Base-by-base conservation (phyloP, 35 echinoderm and acorn worm genomes). In the Ophioderma brevispina region DNA sequence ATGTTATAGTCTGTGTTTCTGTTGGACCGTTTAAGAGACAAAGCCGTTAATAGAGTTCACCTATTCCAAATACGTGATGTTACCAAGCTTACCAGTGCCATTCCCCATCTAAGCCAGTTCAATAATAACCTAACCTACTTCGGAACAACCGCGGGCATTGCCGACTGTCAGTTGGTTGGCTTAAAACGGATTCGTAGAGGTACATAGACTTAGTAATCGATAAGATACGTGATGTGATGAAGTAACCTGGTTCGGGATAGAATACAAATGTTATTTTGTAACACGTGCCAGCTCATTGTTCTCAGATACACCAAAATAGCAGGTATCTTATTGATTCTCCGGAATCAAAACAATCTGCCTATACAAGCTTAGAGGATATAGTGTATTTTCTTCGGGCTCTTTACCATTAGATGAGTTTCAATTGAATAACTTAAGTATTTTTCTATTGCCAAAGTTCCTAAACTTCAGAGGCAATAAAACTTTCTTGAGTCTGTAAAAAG, bases 261-360 rank as follows among this genome's bases (percentile, higher is more conserved):
- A 70, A 70, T 70, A 70, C 59, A 70, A 70, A 70, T 70, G 59
- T 70, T 70, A 70, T 70, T 70, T 70, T 70, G 59, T 25, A 70
- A 25, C 59, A 70, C 59, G 59, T 70, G 59, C 59, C 59, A 30
- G 5, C 10, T 18, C 23, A 15, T 70, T 70, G 59, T 70, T 70
- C 59, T 70, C 28, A 25, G 15, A 25, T 70, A 25, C 59, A 70
- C 17, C 59, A 18, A 70, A 70, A 70, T 25, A 70, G 23, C 59
- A 70, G 59, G 59, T 70, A 70, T 70, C 59, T 46, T 70, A 70
- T 70, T 25, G 59, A 70, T 70, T 70, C 28, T 70, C 2, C n/a
- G n/a, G 28, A 70, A 52, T 52, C 59, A 70, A 70, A 70, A 70
- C 59, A 70, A 70, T 18, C 5, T 70, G 2, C 3, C n/a, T 70